Percentiles rank a stretch among this genome's conserved stretches.
Evolutionary conservation across 2,888 invertebrate genomes (phyloP).

Genomic region (Gymnoscelis rufifasciata): DNA sequence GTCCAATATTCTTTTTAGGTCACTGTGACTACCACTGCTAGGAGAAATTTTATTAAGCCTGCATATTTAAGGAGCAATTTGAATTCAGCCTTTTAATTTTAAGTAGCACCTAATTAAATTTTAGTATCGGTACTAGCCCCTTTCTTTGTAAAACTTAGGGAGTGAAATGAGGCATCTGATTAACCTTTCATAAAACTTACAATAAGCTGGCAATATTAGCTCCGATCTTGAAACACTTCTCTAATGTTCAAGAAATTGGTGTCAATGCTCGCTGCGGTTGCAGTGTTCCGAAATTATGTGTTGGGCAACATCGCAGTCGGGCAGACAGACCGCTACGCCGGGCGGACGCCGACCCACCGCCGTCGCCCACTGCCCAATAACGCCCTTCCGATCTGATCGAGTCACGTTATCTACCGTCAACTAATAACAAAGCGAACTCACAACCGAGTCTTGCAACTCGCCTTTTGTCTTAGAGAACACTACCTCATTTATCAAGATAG

Average conservation of each 20-base stretch:
- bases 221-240: constrained; percentile 50
- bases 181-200: constrained; percentile 8
- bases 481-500: constrained; percentile 23
- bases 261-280: constrained; percentile 78
- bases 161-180: too few relatives aligned
- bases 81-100: too few relatives aligned
- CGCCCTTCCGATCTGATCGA: constrained; percentile 61
- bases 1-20: too few relatives aligned
- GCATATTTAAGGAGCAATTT: too few relatives aligned
- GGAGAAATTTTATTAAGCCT: too few relatives aligned
- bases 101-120: too few relatives aligned
- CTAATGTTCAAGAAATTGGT: constrained; percentile 68
- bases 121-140: too few relatives aligned
- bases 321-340: constrained; percentile 40
- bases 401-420: constrained; percentile 45
- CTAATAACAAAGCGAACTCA: constrained; percentile 26
- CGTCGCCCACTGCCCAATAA: constrained; percentile 39
- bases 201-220: constrained; percentile 35
- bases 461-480: constrained; percentile 18
- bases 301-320: constrained; percentile 57
- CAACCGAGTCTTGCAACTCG: constrained; percentile 13
- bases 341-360: constrained; percentile 50
- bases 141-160: too few relatives aligned
- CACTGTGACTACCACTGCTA: too few relatives aligned
- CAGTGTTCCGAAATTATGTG: constrained; percentile 74